Percentiles rank a stretch among this genome's conserved stretches.
Conservation (phyloP, 2,888 invertebrate genomes). For the Andrena chrysosceles region DNA sequence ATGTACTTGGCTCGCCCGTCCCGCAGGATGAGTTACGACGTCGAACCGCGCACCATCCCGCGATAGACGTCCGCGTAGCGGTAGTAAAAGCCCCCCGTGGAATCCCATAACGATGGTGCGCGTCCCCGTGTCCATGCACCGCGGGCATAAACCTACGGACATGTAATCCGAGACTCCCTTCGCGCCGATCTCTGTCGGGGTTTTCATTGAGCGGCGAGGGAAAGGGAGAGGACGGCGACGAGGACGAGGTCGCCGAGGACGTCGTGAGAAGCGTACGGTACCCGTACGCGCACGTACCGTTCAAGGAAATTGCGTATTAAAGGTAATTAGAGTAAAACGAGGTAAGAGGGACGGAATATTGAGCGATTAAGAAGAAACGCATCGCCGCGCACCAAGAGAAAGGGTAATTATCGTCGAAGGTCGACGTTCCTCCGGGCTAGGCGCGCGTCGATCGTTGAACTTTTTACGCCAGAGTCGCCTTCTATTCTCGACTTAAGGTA, state of each 20-base stretch:
- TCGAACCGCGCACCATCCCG: neutral
- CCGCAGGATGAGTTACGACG: conserved; percentile 11
- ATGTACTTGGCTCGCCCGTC: neutral
- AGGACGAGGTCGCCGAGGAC: neutral
- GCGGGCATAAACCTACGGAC: neutral
- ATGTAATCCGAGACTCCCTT: conserved; percentile 32
- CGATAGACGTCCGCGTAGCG: neutral
- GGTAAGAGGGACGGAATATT: conserved; percentile 54
- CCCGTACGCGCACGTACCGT: conserved; percentile 9
- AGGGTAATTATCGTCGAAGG: conserved; percentile 51
- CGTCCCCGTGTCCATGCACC: neutral
- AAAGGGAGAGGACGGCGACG: neutral
- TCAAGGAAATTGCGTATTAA: conserved; percentile 59
- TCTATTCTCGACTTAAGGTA: neutral
- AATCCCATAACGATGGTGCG: conserved; percentile 18
- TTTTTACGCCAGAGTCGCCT: neutral
- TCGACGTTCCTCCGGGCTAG: conserved; percentile 5
- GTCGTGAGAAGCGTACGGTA: conserved; percentile 22
- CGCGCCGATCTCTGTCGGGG: neutral
- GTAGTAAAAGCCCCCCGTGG: conserved; percentile 22
- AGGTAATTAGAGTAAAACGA: conserved; percentile 58
- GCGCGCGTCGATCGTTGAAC: conserved; percentile 25
- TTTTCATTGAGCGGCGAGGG: conserved; percentile 23
- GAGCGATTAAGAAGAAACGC: conserved; percentile 55
- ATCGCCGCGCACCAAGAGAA: conserved; percentile 41